phyloP scores from a whole-genome alignment of 2,113 vertebrate genomes.

The Pseudorhombus dupliciocellatus region DNA sequence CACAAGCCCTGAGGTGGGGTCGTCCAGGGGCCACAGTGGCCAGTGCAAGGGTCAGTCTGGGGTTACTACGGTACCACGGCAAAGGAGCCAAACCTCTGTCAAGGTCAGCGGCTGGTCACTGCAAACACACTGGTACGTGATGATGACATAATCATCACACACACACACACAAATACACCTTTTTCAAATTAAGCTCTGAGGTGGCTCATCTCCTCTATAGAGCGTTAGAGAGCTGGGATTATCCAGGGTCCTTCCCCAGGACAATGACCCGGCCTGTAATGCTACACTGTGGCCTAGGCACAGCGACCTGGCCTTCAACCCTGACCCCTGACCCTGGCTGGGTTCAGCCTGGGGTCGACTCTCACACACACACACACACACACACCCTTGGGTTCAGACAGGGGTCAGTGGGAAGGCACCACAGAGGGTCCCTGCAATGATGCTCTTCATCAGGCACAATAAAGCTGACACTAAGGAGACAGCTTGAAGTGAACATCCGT shows the following conservation, averaged over 20 bases:
- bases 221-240: no score
- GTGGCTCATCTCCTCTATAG: no score
- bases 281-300: conserved; percentile 19
- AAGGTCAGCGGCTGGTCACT: conserved; percentile 43
- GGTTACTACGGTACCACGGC: conserved; percentile 30
- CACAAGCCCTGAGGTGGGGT: conserved; percentile 38
- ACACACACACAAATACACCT: no score
- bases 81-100: conserved; percentile 28
- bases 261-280: conserved; percentile 51
- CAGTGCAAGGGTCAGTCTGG: conserved; percentile 51
- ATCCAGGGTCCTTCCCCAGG: background rate
- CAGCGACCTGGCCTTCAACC: conserved; percentile 71
- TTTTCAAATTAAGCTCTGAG: no score
- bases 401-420: conserved; percentile 42
- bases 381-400: conserved; percentile 45
- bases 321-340: conserved; percentile 55
- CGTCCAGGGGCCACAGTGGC: conserved; percentile 33
- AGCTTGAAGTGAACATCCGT: background rate
- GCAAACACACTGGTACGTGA: background rate
- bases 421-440: background rate
- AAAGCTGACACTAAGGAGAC: conserved; percentile 2
- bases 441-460: conserved; percentile 1
- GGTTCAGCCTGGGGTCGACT: conserved; percentile 57
- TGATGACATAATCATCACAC: no score
- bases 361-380: conserved; percentile 25